These are phyloP conservation scores for Drosophila paucipuncta DNA, from an alignment of 2,888 invertebrate species.

Conservation along the genomic window DNA sequence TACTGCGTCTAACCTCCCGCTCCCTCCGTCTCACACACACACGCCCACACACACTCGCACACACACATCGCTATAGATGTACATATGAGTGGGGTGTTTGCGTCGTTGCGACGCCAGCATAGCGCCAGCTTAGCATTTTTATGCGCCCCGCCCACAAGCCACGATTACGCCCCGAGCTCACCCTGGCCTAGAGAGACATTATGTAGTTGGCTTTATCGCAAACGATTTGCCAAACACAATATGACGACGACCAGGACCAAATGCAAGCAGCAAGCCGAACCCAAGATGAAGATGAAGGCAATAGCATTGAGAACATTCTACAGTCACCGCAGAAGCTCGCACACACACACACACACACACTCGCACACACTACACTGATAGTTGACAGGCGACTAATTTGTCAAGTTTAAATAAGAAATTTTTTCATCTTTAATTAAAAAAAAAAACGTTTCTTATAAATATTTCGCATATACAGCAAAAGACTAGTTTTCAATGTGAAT, in stretches of 20 bases:
- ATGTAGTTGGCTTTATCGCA: constrained; percentile 81
- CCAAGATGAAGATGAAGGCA: constrained; percentile 40
- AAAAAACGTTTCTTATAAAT: not conserved
- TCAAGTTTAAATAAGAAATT: constrained; percentile 5
- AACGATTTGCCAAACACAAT: constrained; percentile 80
- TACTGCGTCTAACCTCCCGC: constrained; percentile 37
- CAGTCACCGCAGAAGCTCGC: constrained; percentile 55
- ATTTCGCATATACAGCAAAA: not conserved
- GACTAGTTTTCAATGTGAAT: not conserved
- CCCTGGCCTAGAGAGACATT: constrained; percentile 71
- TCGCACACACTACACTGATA: constrained; percentile 19
- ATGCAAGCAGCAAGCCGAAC: constrained; percentile 14
- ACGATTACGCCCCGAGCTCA: constrained; percentile 19
- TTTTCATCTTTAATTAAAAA: not conserved
- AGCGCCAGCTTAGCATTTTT: constrained; percentile 78
- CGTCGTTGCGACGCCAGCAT: constrained; percentile 66
- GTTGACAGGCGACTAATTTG: constrained; percentile 63
- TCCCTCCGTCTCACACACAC: not conserved
- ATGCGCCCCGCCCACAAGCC: constrained; percentile 44
- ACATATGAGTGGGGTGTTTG: constrained; percentile 44
- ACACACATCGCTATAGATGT: not conserved
- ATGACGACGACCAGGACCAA: constrained; percentile 62
- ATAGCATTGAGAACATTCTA: constrained; percentile 48
- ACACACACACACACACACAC: constrained; percentile 10
- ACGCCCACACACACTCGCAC: not conserved